A percentile compares a stretch with the other conserved stretches of the same genome.
These are phyloP conservation scores for Halotydeus destructor DNA, from an alignment of 1,140 invertebrate species.

Conservation along the genomic window DNA sequence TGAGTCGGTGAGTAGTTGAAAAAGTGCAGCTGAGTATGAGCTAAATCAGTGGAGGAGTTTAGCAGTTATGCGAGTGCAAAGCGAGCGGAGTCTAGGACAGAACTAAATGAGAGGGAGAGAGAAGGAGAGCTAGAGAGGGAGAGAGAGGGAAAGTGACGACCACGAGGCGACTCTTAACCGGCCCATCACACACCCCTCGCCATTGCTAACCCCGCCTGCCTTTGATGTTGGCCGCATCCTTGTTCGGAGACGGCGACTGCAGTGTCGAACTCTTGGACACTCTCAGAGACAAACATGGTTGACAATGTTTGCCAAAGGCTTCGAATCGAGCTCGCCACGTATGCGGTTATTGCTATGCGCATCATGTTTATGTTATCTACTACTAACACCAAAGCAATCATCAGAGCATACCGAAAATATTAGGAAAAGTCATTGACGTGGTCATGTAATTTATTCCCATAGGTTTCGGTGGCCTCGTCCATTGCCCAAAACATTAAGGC, in stretches of 20 bases:
- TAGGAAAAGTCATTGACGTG: slow-evolving; percentile 10
- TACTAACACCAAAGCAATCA: too few relatives aligned
- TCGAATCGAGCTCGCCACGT: slow-evolving; percentile 6
- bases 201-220: neutral
- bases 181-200: neutral
- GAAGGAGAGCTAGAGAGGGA: neutral
- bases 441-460: slow-evolving; percentile 15
- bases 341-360: slow-evolving; percentile 11
- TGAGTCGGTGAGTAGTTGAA: too few relatives aligned
- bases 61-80: too few relatives aligned
- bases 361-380: too few relatives aligned
- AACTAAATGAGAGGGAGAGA: neutral
- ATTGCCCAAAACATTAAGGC: slow-evolving; percentile 22
- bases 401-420: too few relatives aligned
- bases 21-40: too few relatives aligned
- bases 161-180: neutral
- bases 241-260: too few relatives aligned
- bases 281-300: too few relatives aligned
- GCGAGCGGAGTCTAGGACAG: too few relatives aligned
- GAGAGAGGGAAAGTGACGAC: neutral
- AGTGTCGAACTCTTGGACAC: too few relatives aligned
- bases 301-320: neutral
- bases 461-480: slow-evolving; percentile 20
- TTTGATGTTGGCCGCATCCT: neutral
- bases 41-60: too few relatives aligned